Percentiles rank a stretch among this genome's conserved stretches.
Evolutionary conservation across 2,888 invertebrate genomes (phyloP).

Genomic region (Poecilus cupreus): DNA sequence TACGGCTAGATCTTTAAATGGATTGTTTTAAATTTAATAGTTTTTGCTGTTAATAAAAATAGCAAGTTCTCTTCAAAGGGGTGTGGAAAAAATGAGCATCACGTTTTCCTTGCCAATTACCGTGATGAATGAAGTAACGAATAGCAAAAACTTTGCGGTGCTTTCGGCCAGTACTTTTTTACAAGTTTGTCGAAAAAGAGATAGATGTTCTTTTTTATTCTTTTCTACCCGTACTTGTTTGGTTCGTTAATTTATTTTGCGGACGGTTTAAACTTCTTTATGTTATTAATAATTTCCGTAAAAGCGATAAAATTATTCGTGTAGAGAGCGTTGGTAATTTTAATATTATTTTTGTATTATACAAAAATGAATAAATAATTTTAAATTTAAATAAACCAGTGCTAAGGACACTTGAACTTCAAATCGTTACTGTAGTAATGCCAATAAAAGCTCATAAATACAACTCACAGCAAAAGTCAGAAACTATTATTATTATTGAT

Average conservation of each 20-base stretch:
- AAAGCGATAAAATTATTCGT: neutral
- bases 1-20: too few species aligned
- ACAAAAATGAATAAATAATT: too few species aligned
- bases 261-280: conserved; percentile 40
- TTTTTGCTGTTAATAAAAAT: neutral
- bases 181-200: conserved; percentile 46
- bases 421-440: too few species aligned
- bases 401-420: too few species aligned
- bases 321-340: neutral
- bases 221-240: conserved; percentile 16
- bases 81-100: conserved; percentile 29
- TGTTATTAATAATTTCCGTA: conserved; percentile 44
- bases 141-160: conserved; percentile 47
- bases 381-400: too few species aligned
- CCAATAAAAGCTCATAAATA: too few species aligned
- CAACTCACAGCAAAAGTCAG: too few species aligned
- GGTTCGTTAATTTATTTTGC: conserved; percentile 36
- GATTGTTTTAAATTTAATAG: too few species aligned
- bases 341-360: neutral
- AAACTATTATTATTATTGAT: too few species aligned
- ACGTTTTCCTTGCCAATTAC: conserved; percentile 47
- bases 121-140: conserved; percentile 55
- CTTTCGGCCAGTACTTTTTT: conserved; percentile 36
- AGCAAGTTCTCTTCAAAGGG: neutral
- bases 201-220: conserved; percentile 44